Evolutionary conservation across 92 coral and sea anemone genomes (phyloP).

Genomic region (Meandrina meandrites): DNA sequence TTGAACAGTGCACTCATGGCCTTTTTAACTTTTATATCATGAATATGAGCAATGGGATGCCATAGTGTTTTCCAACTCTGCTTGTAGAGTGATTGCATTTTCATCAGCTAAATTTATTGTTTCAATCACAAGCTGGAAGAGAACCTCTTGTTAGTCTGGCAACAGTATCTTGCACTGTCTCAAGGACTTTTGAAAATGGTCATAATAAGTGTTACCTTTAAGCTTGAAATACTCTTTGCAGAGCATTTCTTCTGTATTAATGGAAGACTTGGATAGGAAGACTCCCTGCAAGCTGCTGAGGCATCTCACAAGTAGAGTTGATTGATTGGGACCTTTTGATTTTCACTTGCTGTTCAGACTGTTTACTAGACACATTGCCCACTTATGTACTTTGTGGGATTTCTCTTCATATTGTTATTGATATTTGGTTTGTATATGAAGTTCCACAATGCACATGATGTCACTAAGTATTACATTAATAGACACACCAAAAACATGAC

Average conservation of each 20-base stretch:
- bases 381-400: too few species aligned
- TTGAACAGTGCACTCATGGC: slow-evolving; percentile 15
- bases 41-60: slow-evolving; percentile 41
- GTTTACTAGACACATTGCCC: too few species aligned
- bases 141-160: not conserved
- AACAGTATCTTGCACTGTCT: not conserved
- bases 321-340: too few species aligned
- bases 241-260: not conserved
- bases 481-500: too few species aligned
- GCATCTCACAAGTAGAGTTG: too few species aligned
- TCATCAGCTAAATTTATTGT: slow-evolving; percentile 41
- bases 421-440: too few species aligned
- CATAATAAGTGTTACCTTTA: not conserved
- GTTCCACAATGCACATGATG: too few species aligned
- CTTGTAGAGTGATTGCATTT: slow-evolving; percentile 48
- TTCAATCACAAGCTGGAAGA: not conserved
- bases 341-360: too few species aligned
- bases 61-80: not conserved
- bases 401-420: too few species aligned
- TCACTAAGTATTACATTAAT: too few species aligned
- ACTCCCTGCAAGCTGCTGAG: too few species aligned
- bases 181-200: not conserved
- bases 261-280: too few species aligned
- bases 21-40: slow-evolving; percentile 43
- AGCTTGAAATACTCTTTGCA: not conserved